These are phyloP conservation scores for Amazona guildingii DNA, from an alignment of 2,113 vertebrate species.

Conservation along the genomic window DNA sequence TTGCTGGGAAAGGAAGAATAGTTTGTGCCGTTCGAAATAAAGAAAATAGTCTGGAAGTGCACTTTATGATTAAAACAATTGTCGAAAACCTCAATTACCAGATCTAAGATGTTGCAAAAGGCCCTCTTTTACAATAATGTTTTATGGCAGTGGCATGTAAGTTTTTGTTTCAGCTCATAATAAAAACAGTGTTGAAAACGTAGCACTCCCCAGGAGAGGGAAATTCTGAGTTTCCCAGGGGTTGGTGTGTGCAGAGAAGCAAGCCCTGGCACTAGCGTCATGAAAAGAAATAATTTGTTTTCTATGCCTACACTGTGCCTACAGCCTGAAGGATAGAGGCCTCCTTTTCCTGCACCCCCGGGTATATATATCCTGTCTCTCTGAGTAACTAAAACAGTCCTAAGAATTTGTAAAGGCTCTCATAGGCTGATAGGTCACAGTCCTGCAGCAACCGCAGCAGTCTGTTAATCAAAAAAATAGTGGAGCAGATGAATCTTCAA, in stretches of 20 bases:
- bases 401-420: neutral
- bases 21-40: neutral
- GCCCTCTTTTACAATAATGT: fast-evolving
- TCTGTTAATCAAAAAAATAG: neutral
- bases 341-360: neutral
- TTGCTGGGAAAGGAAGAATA: fast-evolving
- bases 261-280: neutral
- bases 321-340: neutral
- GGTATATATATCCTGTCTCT: neutral
- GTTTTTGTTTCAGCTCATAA: neutral
- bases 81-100: neutral
- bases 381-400: neutral
- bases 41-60: neutral
- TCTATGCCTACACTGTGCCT: neutral
- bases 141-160: neutral
- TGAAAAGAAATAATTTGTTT: neutral
- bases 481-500: neutral
- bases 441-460: neutral
- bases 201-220: neutral
- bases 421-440: neutral
- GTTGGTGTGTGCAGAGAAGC: neutral
- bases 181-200: neutral
- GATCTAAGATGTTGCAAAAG: neutral
- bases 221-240: neutral
- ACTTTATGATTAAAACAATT: neutral